Base-by-base conservation (phyloP, 1,140 invertebrate species). In the Pseudobourletiella spinata region DNA sequence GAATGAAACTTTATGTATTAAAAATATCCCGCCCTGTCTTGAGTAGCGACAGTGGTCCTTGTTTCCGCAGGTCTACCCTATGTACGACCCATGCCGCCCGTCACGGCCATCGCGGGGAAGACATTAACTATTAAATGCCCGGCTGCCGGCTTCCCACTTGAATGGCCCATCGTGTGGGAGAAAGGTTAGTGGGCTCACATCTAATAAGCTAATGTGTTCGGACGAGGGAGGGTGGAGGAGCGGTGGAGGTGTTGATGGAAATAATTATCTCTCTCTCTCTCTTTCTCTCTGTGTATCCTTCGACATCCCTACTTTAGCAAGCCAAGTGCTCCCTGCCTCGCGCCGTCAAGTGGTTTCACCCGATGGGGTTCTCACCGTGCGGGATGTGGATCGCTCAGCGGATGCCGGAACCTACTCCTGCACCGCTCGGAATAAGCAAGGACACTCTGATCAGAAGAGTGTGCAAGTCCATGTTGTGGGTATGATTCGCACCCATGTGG, bases 331-430 rank as follows among this genome's bases (percentile, higher is more conserved):
- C 16, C 74, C 73, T 3, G 61, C 74, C 15, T 75, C 74, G 59
- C 72, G 77, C 15, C 66, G 76, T 16, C 75, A 79, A 24, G 66
- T 70, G 14, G 74, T 80, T 1, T 75, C 75, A 54, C 72, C 71
- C 3, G 76, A 95, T 74, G 91, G 91, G 22, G 91, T 88, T 1
- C 76, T 95, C 61, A 83, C 73, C 3, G 76, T 81, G 32, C 67
- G 74, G 18, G 76, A 77, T 59, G 76, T 81, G 8, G 85, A 83
- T 70, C 71, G 74, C 29, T 61, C 64, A 24, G 70, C 74, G 46
- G 80, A 81, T 67, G 72, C 75, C 25, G 81, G 81, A 2, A 63
- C 67, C 28, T 83, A 82, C 66, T 74, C 71, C 0, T 82, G 80
- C 65, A 73, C 69, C 1, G 80, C 79, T 2, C 67, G 63, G 3